Conservation (phyloP, 2,888 invertebrate species). For the Acrobasis consociella region DNA sequence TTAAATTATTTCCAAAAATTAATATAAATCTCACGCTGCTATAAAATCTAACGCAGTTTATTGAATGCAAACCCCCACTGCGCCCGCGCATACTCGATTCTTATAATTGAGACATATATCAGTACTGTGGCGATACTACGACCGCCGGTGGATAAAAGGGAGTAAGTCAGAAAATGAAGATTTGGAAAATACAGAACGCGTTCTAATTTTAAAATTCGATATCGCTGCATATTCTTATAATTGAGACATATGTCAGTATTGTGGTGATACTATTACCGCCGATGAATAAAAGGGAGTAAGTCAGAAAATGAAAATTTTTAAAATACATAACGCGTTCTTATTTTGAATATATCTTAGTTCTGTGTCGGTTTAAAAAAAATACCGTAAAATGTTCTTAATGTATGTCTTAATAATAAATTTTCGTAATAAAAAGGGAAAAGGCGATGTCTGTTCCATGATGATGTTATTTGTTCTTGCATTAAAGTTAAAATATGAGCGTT, state of each 20-base stretch:
- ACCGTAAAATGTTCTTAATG: no score
- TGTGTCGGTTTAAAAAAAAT: no score
- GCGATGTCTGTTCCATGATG: no score
- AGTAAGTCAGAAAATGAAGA: slow-evolving; percentile 24
- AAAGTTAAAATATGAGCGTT: no score
- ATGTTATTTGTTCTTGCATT: no score
- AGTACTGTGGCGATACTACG: slow-evolving; percentile 38
- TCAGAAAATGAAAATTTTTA: slow-evolving; percentile 16
- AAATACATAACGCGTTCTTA: not conserved
- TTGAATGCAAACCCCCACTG: slow-evolving; percentile 62
- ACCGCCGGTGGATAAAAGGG: slow-evolving; percentile 34
- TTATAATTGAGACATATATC: slow-evolving; percentile 75
- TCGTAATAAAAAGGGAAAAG: no score
- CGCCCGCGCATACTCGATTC: slow-evolving; percentile 49
- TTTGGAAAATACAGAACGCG: not conserved
- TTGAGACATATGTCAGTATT: no score
- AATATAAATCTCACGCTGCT: slow-evolving; percentile 43
- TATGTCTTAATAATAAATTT: no score
- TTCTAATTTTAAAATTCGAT: no score
- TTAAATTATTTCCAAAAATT: slow-evolving; percentile 38
- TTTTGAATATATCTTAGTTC: no score
- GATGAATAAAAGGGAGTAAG: slow-evolving; percentile 35
- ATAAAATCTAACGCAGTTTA: slow-evolving; percentile 52
- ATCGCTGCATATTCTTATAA: no score
- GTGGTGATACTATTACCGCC: slow-evolving; percentile 28